Base-by-base conservation (phyloP, 2,113 vertebrate genomes). In the Pterocles burchelli region DNA sequence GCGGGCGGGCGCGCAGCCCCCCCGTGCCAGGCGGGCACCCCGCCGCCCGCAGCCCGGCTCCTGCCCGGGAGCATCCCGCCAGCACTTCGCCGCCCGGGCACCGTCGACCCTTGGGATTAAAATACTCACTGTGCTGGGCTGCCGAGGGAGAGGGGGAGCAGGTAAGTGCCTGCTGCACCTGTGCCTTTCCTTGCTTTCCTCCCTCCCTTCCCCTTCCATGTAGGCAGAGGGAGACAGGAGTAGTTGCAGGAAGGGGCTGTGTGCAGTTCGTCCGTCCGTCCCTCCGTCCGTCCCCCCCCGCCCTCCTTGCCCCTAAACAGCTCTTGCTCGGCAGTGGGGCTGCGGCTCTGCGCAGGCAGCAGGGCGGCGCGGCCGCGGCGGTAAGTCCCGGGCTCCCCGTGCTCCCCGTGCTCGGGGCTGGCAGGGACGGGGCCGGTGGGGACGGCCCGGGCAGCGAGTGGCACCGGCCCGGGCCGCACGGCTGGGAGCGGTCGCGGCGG, bases 41-140 rank as follows among this genome's bases (percentile, higher is more conserved):
- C 55, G 62, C 52, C n/a, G 55, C 67, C 89, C 57, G 74, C 86
- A 83, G 57, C 80, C 78, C 58, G 38, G 29, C 41, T n/a, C 34
- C 65, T 4, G 57, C 79, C 51, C 1, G 72, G 52, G 33, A 90
- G 87, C 87, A 95, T 88, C 92, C 81, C 43, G 86, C 59, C 59
- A 11, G 77, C 80, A 48, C 95, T 94, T 52, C 43, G 46, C 67
- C 20, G 72, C 76, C 33, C 38, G 90, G 82, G 59, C 73, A 48
- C 79, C 19, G 33, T 11, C 62, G 34, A 78, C 89, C 89, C 51
- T 74, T 94, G 85, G 97, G 96, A 97, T 97, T 98, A 97, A 67
- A 90, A 94, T 46, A 78, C 80, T 88, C 59, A 17, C 52, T 22
- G 57, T 46, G 29, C 91, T 26, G 11, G 86, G 93, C 80, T 85